phyloP scores from a whole-genome alignment of 2,888 invertebrate species.

The Endomychus coccineus region DNA sequence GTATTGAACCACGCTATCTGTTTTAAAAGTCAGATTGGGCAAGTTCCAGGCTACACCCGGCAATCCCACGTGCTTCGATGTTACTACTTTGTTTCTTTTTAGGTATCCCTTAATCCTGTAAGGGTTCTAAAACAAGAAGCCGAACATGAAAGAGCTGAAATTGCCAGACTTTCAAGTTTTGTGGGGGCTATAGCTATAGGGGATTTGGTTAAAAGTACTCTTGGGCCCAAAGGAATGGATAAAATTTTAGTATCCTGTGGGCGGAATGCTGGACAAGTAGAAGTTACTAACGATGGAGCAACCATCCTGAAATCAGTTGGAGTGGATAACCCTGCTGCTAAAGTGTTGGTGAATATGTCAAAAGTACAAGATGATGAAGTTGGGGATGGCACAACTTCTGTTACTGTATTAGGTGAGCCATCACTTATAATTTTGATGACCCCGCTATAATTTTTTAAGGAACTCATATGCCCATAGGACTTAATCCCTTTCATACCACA shows the following conservation, averaged over 20 bases:
- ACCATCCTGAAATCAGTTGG: constrained; percentile 95
- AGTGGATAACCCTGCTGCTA: constrained; percentile 98
- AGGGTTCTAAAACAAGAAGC: constrained; percentile 92
- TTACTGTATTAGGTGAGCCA: constrained; percentile 74
- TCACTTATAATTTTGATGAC: no score
- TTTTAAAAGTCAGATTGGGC: no score
- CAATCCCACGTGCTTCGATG: no score
- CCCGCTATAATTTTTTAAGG: no score
- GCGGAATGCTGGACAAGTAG: constrained; percentile 73
- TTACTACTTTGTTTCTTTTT: no score
- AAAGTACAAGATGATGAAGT: constrained; percentile 99
- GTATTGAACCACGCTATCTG: no score
- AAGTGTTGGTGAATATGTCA: constrained; percentile 97
- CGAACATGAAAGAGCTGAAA: constrained; percentile 96
- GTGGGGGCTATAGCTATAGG: constrained; percentile 98
- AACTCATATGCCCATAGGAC: no score
- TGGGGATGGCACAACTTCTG: constrained; percentile 99
- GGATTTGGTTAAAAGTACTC: constrained; percentile 94
- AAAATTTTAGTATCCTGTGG: constrained; percentile 79
- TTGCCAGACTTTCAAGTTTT: constrained; percentile 94
- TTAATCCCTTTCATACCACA: no score
- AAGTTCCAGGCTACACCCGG: no score
- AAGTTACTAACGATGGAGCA: constrained; percentile 98
- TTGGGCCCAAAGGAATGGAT: constrained; percentile 99
- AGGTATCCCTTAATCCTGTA: constrained; percentile 88